Percentiles rank a stretch among this genome's conserved stretches.
These are phyloP conservation scores for Conopomorpha cramerella DNA, from an alignment of 1,140 invertebrate genomes.

Conservation along the genomic window DNA sequence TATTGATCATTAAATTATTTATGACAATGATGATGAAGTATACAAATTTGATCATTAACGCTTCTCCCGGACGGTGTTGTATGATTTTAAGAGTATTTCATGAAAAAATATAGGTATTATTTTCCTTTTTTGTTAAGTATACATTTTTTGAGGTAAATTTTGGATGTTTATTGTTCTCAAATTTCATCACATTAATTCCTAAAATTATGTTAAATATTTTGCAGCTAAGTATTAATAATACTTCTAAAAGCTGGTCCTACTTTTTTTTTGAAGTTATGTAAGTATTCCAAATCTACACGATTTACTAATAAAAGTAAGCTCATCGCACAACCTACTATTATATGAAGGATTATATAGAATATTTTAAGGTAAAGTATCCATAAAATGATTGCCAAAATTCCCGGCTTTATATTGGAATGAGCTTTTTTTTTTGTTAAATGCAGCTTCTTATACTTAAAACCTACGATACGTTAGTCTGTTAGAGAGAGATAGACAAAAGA, in stretches of 20 bases:
- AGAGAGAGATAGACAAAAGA: too few species aligned
- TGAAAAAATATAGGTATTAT: not conserved
- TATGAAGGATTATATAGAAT: conserved; percentile 30
- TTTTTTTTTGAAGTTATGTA: not conserved
- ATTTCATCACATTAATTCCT: not conserved
- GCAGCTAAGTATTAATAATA: too few species aligned
- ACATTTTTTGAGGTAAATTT: not conserved
- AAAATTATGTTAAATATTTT: not conserved
- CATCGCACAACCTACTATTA: conserved; percentile 22
- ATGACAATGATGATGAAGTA: conserved; percentile 22
- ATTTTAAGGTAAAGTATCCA: conserved; percentile 14
- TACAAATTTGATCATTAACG: not conserved
- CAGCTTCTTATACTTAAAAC: conserved; percentile 3
- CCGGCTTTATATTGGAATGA: conserved; percentile 26
- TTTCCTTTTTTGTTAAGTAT: not conserved
- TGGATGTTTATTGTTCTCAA: not conserved
- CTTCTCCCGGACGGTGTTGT: not conserved
- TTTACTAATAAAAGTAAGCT: conserved; percentile 17
- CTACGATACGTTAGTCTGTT: not conserved
- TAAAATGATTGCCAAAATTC: conserved; percentile 23
- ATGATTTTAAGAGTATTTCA: not conserved
- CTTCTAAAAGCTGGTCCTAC: too few species aligned
- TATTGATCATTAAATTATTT: conserved; percentile 35
- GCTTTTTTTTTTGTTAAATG: conserved; percentile 14
- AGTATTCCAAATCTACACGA: not conserved